Conservation (phyloP, 2,113 vertebrate genomes). For the Microcebus ravelobensis region DNA sequence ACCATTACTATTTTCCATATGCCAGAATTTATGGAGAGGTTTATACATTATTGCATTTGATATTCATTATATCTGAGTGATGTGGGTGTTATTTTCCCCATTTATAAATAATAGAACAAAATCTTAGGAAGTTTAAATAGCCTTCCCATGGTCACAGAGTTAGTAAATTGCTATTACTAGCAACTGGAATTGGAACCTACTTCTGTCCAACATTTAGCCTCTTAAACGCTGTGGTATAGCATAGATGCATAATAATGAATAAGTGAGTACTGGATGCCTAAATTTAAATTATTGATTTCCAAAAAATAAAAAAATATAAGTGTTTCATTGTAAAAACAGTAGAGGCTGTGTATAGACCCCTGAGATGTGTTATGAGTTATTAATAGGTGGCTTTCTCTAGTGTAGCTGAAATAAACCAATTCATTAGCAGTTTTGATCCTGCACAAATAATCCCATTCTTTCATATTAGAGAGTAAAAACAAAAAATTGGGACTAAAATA, state of each 20-base stretch:
- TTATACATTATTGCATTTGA: not conserved
- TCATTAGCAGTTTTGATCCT: not conserved
- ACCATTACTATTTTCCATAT: not conserved
- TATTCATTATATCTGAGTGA: not conserved
- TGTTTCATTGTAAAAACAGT: not conserved
- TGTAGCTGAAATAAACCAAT: not conserved
- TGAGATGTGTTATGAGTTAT: not conserved
- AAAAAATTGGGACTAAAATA: conserved; percentile 11
- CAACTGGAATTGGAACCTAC: not conserved
- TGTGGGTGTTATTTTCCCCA: not conserved
- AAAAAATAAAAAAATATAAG: not conserved
- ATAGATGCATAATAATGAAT: not conserved
- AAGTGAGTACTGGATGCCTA: not conserved
- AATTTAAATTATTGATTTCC: not conserved
- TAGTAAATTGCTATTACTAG: not conserved
- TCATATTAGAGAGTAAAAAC: not conserved
- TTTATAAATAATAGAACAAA: not conserved
- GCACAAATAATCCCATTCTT: not conserved
- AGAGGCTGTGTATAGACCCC: not conserved
- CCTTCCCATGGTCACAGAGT: not conserved
- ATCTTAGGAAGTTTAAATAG: not conserved
- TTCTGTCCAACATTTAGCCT: not conserved
- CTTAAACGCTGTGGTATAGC: not conserved
- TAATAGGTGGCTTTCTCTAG: not conserved
- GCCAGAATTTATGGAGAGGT: not conserved